Base-by-base conservation (phyloP, 2,113 vertebrate species). In the Barnardius zonarius region DNA sequence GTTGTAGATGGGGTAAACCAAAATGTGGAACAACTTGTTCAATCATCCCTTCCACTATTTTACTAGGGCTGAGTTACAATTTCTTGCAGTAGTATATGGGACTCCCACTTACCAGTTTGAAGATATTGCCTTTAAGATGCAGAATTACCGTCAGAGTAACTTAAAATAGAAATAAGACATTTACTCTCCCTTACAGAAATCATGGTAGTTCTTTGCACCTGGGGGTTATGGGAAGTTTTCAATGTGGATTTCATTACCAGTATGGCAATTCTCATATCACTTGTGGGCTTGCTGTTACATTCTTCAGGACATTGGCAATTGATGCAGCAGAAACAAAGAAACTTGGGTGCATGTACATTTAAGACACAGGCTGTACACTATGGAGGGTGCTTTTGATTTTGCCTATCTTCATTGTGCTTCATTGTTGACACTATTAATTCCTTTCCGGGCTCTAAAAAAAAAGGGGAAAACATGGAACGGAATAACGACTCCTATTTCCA, bases 321-420 rank as follows among this genome's bases (percentile, higher is more conserved):
- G 68, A 28, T 52, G 55, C n/a, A 54, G 92, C 96, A 94, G 81
- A 94, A 94, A 88, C 77, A 84, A 91, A 92, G 93, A 93, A 92
- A 68, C 92, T 95, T 5, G 95, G 83, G 81, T 90, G 87, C 92
- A 96, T 92, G 93, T 83, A 95, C 96, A 83, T 95, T 96, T 78
- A 78, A 95, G 95, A 96, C 72, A 89, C 92, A 74, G 39, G 62
- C 91, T 96, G 90, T 88, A 84, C 73, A 90, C 83, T 85, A 55
- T 5, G 51, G 76, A 92, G 90, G 79, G 95, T 81, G 91, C 70
- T 93, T 94, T 90, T 63, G 55, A 72, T 94, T 96, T 93, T 81
- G 70, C 46, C 89, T 85, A 35, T 73, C 81, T 95, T 90, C 90
- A 81, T 92, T 77, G 90, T 92, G 93, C 91, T 95, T 96, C 95